These are phyloP conservation scores for Eurytoma adleriae DNA, from an alignment of 2,888 invertebrate species.

Conservation along the genomic window DNA sequence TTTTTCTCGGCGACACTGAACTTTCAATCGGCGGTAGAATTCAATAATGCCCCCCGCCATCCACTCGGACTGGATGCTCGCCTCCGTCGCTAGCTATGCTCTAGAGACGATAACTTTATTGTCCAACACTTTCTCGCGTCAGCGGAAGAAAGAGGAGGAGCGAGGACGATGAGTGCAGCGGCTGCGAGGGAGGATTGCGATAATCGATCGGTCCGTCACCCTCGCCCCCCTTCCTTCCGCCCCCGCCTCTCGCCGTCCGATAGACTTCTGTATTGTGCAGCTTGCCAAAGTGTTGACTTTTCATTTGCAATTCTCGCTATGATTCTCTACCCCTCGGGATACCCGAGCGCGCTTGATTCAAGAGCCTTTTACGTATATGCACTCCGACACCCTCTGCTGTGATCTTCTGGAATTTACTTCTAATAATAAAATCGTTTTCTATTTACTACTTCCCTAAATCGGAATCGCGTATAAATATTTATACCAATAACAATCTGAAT, in stretches of 20 bases:
- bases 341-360: slow-evolving; percentile 17
- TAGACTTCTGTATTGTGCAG: slow-evolving; percentile 19
- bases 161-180: neutral
- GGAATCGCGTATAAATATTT: no score
- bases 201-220: slow-evolving; percentile 39
- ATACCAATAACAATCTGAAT: no score
- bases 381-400: no score
- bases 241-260: neutral
- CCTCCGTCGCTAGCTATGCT: slow-evolving; percentile 36
- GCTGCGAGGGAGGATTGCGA: neutral
- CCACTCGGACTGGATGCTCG: slow-evolving; percentile 35
- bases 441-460: no score
- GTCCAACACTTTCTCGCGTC: slow-evolving; percentile 53
- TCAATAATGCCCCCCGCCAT: slow-evolving; percentile 58
- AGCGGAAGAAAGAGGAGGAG: neutral
- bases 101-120: slow-evolving; percentile 58
- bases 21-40: slow-evolving; percentile 59
- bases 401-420: no score
- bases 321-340: neutral
- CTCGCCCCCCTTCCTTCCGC: neutral
- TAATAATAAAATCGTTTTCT: no score
- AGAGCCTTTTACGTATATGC: slow-evolving; percentile 3
- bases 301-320: slow-evolving; percentile 39
- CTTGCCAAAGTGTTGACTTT: slow-evolving; percentile 51
- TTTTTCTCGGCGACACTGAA: slow-evolving; percentile 47